A percentile compares a stretch with the other conserved stretches of the same genome.
These are phyloP conservation scores for Orthonychiurus folsomi DNA, from an alignment of 2,888 invertebrate species.

Conservation along the genomic window DNA sequence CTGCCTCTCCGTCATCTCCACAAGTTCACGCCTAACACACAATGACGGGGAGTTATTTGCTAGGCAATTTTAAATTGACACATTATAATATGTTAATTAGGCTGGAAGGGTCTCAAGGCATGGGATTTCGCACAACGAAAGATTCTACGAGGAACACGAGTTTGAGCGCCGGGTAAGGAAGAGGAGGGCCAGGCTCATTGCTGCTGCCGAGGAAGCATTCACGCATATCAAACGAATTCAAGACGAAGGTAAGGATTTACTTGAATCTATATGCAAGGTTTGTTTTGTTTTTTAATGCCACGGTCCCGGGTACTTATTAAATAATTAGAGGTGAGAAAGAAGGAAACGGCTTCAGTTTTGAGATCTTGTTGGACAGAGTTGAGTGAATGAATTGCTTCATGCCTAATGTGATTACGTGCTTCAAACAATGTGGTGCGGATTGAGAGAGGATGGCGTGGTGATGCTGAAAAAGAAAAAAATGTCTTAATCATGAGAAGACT, in stretches of 20 bases:
- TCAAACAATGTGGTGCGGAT: too few relatives aligned
- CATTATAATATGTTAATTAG: not conserved
- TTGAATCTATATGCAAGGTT: too few relatives aligned
- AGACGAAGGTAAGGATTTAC: too few relatives aligned
- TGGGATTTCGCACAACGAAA: conserved; percentile 88
- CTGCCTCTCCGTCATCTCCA: too few relatives aligned
- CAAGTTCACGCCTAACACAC: too few relatives aligned
- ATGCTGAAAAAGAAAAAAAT: too few relatives aligned
- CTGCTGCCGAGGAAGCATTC: conserved; percentile 95
- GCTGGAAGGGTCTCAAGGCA: conserved; percentile 45
- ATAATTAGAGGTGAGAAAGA: not conserved
- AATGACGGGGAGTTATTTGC: not conserved
- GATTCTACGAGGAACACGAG: conserved; percentile 97
- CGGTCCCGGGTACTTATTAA: conserved; percentile 2
- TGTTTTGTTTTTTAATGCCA: not conserved
- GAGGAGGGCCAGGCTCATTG: conserved; percentile 75
- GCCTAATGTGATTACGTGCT: too few relatives aligned
- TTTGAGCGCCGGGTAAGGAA: conserved; percentile 87
- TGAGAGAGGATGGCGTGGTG: too few relatives aligned
- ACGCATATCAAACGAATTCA: conserved; percentile 84
- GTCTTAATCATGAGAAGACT: too few relatives aligned
- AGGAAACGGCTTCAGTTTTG: not conserved
- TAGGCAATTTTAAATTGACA: not conserved
- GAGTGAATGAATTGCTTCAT: too few relatives aligned
- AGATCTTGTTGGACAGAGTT: too few relatives aligned